Evolutionary conservation across 2,113 vertebrate genomes (phyloP).

Genomic region (Channa maculata): DNA sequence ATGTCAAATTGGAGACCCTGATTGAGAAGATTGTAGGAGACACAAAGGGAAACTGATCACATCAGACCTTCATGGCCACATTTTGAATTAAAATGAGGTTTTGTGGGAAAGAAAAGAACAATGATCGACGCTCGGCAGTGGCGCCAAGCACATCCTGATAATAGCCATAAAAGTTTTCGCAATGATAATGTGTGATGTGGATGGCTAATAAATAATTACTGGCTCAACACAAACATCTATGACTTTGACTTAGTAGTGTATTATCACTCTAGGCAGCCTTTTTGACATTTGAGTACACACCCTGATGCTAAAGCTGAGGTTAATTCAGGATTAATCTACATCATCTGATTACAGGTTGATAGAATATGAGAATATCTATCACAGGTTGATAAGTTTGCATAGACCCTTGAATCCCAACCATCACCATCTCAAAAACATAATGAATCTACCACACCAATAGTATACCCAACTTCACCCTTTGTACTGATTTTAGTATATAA

Average conservation of each 20-base stretch:
- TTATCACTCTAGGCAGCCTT: conserved; percentile 57
- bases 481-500: conserved; percentile 56
- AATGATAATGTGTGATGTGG: conserved; percentile 21
- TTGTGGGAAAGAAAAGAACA: conserved; percentile 16
- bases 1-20: conserved; percentile 70
- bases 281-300: conserved; percentile 69
- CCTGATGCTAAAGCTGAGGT: conserved; percentile 74
- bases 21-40: conserved; percentile 58
- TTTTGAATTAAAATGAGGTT: conserved; percentile 36
- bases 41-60: conserved; percentile 36
- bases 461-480: conserved; percentile 80
- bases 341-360: conserved; percentile 58
- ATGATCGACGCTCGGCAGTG: conserved; percentile 26
- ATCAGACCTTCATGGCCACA: conserved; percentile 15
- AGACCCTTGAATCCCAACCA: conserved; percentile 73
- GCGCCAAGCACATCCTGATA: conserved; percentile 18
- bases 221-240: conserved; percentile 38
- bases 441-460: conserved; percentile 41
- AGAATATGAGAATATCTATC: conserved; percentile 62
- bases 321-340: conserved; percentile 60
- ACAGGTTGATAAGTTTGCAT: conserved; percentile 79
- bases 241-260: conserved; percentile 49
- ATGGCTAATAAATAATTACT: conserved; percentile 20
- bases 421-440: conserved; percentile 50
- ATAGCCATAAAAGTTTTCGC: neutral